Evolutionary conservation across 1,140 invertebrate genomes (phyloP).

Genomic region (Subanguina moxae): DNA sequence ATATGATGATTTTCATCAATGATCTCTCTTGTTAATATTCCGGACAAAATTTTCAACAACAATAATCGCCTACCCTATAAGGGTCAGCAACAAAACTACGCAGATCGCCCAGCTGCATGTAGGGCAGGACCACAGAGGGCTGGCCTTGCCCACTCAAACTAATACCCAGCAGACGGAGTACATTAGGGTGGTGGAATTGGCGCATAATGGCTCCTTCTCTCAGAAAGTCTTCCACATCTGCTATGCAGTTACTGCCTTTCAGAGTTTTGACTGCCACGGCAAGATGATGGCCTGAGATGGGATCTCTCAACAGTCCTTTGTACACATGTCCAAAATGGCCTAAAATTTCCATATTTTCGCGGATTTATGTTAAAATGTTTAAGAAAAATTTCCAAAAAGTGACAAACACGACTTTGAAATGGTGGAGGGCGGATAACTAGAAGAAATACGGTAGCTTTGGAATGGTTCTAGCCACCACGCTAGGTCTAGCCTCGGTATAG

Average conservation of each 20-base stretch:
- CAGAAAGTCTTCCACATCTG: conserved; percentile 50
- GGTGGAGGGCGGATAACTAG: too few relatives aligned
- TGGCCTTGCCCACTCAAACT: conserved; percentile 14
- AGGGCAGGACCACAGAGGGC: conserved; percentile 55
- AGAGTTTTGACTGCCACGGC: conserved; percentile 29
- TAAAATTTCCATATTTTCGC: conserved; percentile 21
- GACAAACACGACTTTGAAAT: too few relatives aligned
- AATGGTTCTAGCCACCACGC: too few relatives aligned
- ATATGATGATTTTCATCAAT: conserved; percentile 6
- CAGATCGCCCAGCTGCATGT: conserved; percentile 54
- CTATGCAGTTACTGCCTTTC: conserved; percentile 13
- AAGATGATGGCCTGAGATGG: conserved; percentile 19
- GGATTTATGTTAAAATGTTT: too few relatives aligned
- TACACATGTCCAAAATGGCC: conserved; percentile 34
- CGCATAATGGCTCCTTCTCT: conserved; percentile 55
- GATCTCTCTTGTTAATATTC: not conserved
- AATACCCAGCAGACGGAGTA: conserved; percentile 15
- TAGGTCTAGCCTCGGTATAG: too few relatives aligned
- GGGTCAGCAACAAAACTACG: conserved; percentile 51
- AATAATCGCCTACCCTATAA: conserved; percentile 41
- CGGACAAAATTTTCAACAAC: not conserved
- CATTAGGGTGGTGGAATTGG: conserved; percentile 53
- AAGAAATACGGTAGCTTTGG: too few relatives aligned
- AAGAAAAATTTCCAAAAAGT: too few relatives aligned
- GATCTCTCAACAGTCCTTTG: conserved; percentile 20